Evolutionary conservation across 1,140 invertebrate genomes (phyloP), one percentile per base, ranked within the genome.

Genomic region (Drosophila athabasca): DNA sequence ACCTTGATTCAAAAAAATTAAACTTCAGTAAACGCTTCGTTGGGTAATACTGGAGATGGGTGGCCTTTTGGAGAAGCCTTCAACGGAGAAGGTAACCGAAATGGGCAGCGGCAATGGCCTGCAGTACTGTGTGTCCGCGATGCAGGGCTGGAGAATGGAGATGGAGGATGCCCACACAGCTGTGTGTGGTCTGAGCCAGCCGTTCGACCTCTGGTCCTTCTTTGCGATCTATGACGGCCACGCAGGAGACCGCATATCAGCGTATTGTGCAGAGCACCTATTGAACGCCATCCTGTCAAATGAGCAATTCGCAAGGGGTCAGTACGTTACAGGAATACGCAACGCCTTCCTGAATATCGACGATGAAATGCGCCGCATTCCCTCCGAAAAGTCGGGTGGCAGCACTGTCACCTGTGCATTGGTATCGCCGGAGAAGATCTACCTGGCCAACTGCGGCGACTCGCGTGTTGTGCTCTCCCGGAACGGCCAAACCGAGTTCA

Each of bases 211-310:
- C 0, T 43, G 66, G 44, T 69, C 66, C 4, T 69, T 49, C 19
- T 69, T 69, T 8, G 66, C n/a, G 3, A 50, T 69, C 1, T 69
- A 58, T 9, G 66, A 69, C 8, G 66, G 66, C 3, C 66, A 69
- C 43, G 66, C 35, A 0, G 52, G 66, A 3, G 35, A 35, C 26
- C 35, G 13, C 3, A 31, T 68, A 43, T 29, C 66, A 1, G 1
- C 8, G 8, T n/a, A 58, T 19, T 69, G 66, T 13, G 31, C 65
- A 4, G 45, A 44, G 6, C n/a, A 54, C 13, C 35, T 69, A 15
- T 5, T 69, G 17, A 5, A 1, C 2, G 44, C 66, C 0, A 69
- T 69, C 26, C 6, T 41, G 1, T 1, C 9, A n/a, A 26, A 35
- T 6, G 35, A 50, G 0, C 9, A 17, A 0, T 69, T 69, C 35